Conservation (phyloP, 2,113 vertebrate species). For the Amphiprion percula region DNA sequence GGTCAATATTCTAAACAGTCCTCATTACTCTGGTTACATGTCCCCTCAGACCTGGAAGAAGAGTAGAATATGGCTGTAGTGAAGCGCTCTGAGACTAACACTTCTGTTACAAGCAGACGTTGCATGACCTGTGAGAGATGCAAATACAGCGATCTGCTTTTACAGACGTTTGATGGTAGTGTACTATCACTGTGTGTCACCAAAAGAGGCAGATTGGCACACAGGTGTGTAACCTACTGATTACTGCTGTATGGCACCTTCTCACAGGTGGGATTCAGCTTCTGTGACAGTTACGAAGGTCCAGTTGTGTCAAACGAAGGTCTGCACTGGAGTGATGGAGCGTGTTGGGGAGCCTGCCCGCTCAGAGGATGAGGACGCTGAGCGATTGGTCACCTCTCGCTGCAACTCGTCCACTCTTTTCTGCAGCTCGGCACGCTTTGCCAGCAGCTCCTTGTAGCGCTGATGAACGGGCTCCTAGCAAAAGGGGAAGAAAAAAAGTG, state of each 20-base stretch:
- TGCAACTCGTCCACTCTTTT: constrained; percentile 96
- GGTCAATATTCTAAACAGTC: constrained; percentile 34
- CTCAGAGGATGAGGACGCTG: constrained; percentile 89
- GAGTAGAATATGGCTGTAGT: constrained; percentile 56
- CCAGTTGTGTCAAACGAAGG: constrained; percentile 87
- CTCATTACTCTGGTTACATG: constrained; percentile 40
- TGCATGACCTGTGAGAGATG: constrained; percentile 27
- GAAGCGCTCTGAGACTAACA: constrained; percentile 32
- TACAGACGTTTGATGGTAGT: constrained; percentile 35
- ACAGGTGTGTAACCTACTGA: constrained; percentile 4
- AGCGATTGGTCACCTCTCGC: constrained; percentile 92
- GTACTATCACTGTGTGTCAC: constrained; percentile 16
- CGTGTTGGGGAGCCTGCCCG: constrained; percentile 89
- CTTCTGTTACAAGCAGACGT: constrained; percentile 29
- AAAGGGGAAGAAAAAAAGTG: not conserved
- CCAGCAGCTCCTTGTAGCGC: constrained; percentile 95
- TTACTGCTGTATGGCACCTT: constrained; percentile 14
- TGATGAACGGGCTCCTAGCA: constrained; percentile 93
- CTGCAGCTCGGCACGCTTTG: constrained; percentile 94
- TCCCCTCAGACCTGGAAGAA: constrained; percentile 19
- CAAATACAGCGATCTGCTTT: constrained; percentile 24
- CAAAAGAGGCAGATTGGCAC: constrained; percentile 13
- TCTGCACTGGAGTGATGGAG: constrained; percentile 92
- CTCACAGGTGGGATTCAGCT: constrained; percentile 19
- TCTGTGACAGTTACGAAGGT: not conserved